These are phyloP conservation scores for Eupleurogrammus muticus DNA, from an alignment of 2,797 vertebrate genomes.

Conservation along the genomic window DNA sequence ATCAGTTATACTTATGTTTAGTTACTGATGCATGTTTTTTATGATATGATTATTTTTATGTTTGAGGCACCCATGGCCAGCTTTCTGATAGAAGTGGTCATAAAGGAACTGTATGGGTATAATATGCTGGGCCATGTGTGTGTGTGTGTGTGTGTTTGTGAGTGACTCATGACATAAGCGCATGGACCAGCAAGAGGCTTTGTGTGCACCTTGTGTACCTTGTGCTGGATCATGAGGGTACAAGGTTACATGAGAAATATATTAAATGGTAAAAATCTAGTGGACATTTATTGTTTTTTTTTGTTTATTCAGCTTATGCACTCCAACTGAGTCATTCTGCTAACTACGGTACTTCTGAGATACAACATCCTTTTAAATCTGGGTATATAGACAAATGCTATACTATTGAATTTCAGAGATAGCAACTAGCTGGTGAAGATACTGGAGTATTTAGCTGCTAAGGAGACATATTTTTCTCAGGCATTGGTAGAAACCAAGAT, in stretches of 20 bases:
- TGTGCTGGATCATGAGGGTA: conserved; percentile 50
- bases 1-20: conserved; percentile 4
- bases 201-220: conserved; percentile 20
- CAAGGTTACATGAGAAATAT: conserved; percentile 54
- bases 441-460: not conserved
- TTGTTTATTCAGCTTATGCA: not conserved
- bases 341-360: conserved; percentile 6
- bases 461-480: not conserved
- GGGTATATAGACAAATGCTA: not conserved
- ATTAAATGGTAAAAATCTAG: not conserved
- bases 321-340: conserved; percentile 3
- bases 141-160: conserved; percentile 21
- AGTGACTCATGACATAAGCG: conserved; percentile 55
- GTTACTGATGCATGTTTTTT: conserved; percentile 17
- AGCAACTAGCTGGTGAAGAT: not conserved
- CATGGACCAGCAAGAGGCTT: conserved; percentile 25
- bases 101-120: conserved; percentile 49
- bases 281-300: conserved; percentile 32
- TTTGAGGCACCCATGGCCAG: conserved; percentile 7
- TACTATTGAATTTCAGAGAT: no score
- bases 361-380: not conserved
- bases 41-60: conserved; percentile 34
- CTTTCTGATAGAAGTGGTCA: conserved; percentile 53
- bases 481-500: not conserved
- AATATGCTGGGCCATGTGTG: conserved; percentile 20